Conservation (phyloP, 2,888 invertebrate genomes). For the Drosophila percnosoma region DNA sequence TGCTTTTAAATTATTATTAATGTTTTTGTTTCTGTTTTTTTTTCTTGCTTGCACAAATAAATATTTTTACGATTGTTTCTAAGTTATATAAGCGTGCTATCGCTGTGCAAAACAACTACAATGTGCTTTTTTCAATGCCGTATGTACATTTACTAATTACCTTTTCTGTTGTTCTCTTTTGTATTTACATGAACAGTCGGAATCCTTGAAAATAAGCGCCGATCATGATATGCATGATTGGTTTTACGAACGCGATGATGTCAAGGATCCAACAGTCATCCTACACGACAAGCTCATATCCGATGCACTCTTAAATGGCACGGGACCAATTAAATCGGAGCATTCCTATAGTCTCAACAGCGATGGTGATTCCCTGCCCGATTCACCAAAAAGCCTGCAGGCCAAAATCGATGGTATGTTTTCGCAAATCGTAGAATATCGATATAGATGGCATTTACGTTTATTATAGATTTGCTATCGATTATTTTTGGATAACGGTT, state of each 20-base stretch:
- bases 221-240: slow-evolving; percentile 89
- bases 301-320: slow-evolving; percentile 90
- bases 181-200: slow-evolving; percentile 86
- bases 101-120: slow-evolving; percentile 69
- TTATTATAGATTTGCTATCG: slow-evolving; percentile 28
- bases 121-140: slow-evolving; percentile 34
- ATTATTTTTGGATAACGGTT: slow-evolving; percentile 44
- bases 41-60: slow-evolving; percentile 42
- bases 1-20: slow-evolving; percentile 51
- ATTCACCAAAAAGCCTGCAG: slow-evolving; percentile 88
- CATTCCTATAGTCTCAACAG: slow-evolving; percentile 95
- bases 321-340: slow-evolving; percentile 94
- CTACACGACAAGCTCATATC: slow-evolving; percentile 92
- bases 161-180: slow-evolving; percentile 65
- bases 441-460: slow-evolving; percentile 15
- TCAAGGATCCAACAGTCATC: slow-evolving; percentile 89
- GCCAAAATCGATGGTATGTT: slow-evolving; percentile 89
- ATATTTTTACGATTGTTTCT: slow-evolving; percentile 45
- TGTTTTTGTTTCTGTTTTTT: slow-evolving; percentile 24
- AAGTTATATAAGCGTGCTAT: slow-evolving; percentile 75
- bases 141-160: slow-evolving; percentile 73
- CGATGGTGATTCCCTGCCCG: slow-evolving; percentile 89
- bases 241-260: slow-evolving; percentile 89
- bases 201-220: slow-evolving; percentile 87
- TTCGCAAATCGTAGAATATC: slow-evolving; percentile 15